Conservation (phyloP, 2,113 vertebrate genomes). For the Cepphus grylle region DNA sequence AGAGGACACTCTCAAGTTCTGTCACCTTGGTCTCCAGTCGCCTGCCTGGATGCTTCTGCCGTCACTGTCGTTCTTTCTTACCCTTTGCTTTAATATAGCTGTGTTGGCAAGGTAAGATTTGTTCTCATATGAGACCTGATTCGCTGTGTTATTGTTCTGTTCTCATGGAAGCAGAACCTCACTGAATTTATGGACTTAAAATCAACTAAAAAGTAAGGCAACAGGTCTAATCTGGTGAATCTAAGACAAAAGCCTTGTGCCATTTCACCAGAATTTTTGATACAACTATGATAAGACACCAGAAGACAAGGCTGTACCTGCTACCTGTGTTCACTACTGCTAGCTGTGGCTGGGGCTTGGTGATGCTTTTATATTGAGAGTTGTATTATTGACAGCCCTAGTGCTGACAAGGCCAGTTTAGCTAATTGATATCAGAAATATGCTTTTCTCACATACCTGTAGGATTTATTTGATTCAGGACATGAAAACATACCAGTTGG, state of each 20-base stretch:
- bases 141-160: background rate
- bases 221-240: background rate
- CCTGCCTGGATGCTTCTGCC: background rate
- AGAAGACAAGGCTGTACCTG: background rate
- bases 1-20: background rate
- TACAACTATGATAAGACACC: background rate
- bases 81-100: background rate
- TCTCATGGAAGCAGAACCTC: background rate
- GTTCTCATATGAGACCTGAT: background rate
- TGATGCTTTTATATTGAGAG: background rate
- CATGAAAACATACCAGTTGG: background rate
- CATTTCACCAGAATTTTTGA: background rate
- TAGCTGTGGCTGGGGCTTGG: background rate
- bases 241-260: background rate
- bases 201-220: background rate
- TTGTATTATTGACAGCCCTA: background rate
- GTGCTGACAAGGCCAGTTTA: background rate
- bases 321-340: background rate
- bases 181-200: background rate
- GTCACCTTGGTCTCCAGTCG: background rate
- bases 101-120: background rate
- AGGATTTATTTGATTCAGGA: background rate
- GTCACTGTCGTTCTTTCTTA: background rate
- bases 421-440: background rate
- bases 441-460: background rate